Base-by-base conservation (phyloP, 2,113 vertebrate species). In the Erpornis zantholeuca region DNA sequence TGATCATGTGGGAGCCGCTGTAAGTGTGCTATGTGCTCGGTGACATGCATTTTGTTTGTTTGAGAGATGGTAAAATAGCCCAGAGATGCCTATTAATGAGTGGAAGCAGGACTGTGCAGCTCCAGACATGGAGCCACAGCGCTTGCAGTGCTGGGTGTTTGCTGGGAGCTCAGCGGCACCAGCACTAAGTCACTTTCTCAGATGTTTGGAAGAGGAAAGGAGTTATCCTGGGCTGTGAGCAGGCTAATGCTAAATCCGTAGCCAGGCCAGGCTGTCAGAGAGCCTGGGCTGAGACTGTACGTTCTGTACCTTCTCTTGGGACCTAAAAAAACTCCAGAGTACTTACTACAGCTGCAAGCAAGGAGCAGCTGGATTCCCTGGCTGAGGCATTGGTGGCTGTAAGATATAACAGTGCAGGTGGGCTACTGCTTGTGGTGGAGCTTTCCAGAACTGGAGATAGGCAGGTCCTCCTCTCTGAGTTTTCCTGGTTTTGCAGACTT, bases 121-220 rank as follows among this genome's bases (percentile, higher is more conserved):
- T 63, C 53, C 0, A 0, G 50, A 54, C 8, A 4, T 1, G 1
- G 29, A 38, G 47, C 65, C 6, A 12, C 0, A 0, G 78, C 33
- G 1, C 78, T 79, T 31, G n/a, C 82, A 17, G 85, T 1, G 29
- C 83, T 77, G 15, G 2, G 3, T 24, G 50, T 77, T 90, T 65
- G 31, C 91, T 66, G 71, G 68, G 65, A 92, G 47, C 71, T 56
- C 71, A 11, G 65, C 7, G 0, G 49, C 85, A 72, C 49, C 1
- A 0, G 22, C 7, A 17, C 81, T 81, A 73, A 80, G 50, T 88
- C 76, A 78, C 50, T 90, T 93, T 95, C 90, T 88, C 86, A 94
- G 82, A 92, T 66, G 54, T 90, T 92, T 95, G 91, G 76, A 88
- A 72, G 70, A 92, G 76, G 82, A 90, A 78, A 1, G 8, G 94